Evolutionary conservation across 2,888 invertebrate species (phyloP), one percentile per base, ranked within the genome.

Genomic region (Prosopocoilus inquinatus): DNA sequence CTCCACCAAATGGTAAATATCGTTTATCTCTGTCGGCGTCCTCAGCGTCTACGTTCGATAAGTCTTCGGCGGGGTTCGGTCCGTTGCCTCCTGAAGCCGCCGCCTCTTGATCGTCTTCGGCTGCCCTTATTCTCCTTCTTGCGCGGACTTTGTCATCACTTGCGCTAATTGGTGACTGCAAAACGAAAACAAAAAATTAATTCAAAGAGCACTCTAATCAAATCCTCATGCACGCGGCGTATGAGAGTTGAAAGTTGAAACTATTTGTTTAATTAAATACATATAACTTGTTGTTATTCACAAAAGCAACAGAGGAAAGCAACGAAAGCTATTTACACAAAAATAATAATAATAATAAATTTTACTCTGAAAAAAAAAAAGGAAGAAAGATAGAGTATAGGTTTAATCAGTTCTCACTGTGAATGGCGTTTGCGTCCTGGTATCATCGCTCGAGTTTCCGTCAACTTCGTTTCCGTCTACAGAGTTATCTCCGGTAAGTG

Each of bases 11-110:
- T 72, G 83, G 86, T 69, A 87, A 80, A 78, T 86, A 89, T 81
- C 92, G 84, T 77, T 92, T 93, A 77, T 91, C 89, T 71, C 92
- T 84, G 76, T 89, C 88, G 74, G 90, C 89, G 71, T 90, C 87
- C 69, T 85, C 86, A 68, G 78, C 81, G 66, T 88, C 89, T 53
- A 83, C 81, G 68, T 89, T 87, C 63, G 87, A 86, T 65, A 89
- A 81, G 69, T 90, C 84, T 71, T 89, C 85, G 68, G 86, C 87
- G 63, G 89, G 84, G 67, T 82, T 81, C 57, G 85, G 84, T 49
- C 81, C 79, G 66, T 83, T 84, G 67, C 84, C 84, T 47, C 86
- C 84, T 16, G 84, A 81, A 56, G 75, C 74, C 8, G 76, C 75
- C 5, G 67, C 71, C 7, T 74, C 73, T 65, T 76, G 75, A 51